Conservation (phyloP, 2,113 vertebrate species). For the Zeus faber region DNA sequence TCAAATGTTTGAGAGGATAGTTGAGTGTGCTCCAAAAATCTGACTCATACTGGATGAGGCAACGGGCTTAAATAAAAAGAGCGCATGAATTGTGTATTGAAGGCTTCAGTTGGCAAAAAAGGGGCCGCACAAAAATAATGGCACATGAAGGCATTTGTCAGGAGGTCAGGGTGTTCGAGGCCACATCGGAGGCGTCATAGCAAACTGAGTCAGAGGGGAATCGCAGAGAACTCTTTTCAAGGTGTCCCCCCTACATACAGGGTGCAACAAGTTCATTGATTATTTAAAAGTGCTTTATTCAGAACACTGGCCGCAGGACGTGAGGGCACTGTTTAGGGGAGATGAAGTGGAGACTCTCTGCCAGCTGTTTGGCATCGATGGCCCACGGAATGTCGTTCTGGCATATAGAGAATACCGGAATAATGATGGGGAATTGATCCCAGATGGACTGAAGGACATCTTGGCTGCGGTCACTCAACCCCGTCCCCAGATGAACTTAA, state of each 20-base stretch:
- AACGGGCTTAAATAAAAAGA: no score
- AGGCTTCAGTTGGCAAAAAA: no score
- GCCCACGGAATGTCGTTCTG: not conserved
- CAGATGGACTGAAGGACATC: conserved; percentile 1
- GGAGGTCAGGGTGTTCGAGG: no score
- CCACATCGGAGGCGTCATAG: no score
- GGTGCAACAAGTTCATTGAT: conserved; percentile 8
- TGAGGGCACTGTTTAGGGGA: conserved; percentile 5
- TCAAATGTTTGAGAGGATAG: no score
- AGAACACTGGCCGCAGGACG: conserved; percentile 4
- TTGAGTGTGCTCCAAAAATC: no score
- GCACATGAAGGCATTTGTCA: no score
- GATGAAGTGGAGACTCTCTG: conserved; percentile 1
- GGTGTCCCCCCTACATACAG: conserved; percentile 2
- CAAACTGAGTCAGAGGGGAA: no score
- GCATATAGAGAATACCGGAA: conserved; percentile 1
- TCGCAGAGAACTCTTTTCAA: no score
- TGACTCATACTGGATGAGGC: no score
- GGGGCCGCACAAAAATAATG: no score
- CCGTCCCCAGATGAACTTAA: conserved; percentile 10
- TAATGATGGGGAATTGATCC: not conserved
- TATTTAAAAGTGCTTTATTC: conserved; percentile 8
- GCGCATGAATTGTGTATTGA: no score
- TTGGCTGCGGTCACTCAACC: not conserved
- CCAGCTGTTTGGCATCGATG: not conserved